These are phyloP conservation scores for Platichthys flesus DNA, from an alignment of 2,113 vertebrate genomes.

Conservation along the genomic window DNA sequence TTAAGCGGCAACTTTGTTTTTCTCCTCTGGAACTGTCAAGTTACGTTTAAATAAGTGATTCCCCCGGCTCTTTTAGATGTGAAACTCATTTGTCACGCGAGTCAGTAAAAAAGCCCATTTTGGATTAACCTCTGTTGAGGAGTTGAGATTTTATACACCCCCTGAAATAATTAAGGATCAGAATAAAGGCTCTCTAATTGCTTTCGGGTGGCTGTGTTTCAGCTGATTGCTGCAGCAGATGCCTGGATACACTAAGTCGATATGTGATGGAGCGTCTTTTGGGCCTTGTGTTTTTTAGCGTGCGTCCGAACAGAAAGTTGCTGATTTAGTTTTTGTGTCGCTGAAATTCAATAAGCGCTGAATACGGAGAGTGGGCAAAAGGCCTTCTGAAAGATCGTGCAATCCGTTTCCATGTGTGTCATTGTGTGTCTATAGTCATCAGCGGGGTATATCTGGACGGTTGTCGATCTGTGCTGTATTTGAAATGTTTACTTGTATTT, in stretches of 20 bases:
- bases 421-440: slow-evolving; percentile 21
- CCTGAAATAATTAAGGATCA: slow-evolving; percentile 61
- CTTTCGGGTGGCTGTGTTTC: slow-evolving; percentile 34
- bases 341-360: slow-evolving; percentile 31
- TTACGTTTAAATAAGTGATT: background rate
- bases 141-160: slow-evolving; percentile 51
- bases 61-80: slow-evolving; percentile 21
- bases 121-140: slow-evolving; percentile 44
- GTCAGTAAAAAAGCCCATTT: slow-evolving; percentile 52
- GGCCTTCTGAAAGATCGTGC: background rate
- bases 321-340: slow-evolving; percentile 35
- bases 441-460: background rate
- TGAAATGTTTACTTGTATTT: slow-evolving; percentile 6
- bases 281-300: background rate
- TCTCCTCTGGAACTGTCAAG: background rate
- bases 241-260: background rate
- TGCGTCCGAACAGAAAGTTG: slow-evolving; percentile 28
- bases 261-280: background rate
- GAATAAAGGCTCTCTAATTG: slow-evolving; percentile 58
- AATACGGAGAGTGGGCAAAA: slow-evolving; percentile 7
- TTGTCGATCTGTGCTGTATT: no score
- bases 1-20: background rate
- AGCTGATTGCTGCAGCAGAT: slow-evolving; percentile 6
- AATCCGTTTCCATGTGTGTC: slow-evolving; percentile 10
- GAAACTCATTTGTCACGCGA: slow-evolving; percentile 44